Evolutionary conservation across 1,140 invertebrate genomes (phyloP), one percentile per base, ranked within the genome.

Genomic region (Tetragonula clypearis): DNA sequence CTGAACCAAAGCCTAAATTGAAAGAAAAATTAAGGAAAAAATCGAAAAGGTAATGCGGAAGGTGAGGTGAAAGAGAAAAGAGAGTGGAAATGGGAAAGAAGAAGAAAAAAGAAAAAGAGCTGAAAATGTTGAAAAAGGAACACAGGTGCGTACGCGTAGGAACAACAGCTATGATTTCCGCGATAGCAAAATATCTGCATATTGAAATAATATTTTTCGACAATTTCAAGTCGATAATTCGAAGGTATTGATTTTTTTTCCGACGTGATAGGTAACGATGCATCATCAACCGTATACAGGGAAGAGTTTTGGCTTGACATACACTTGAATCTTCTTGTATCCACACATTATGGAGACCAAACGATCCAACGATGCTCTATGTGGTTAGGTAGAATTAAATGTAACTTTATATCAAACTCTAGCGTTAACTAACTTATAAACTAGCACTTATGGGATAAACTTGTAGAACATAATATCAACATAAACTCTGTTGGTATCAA

Each of bases 361-460:
- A 89, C 84, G 83, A 89, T 94, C 93, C 94, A 93, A 90, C 93
- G 94, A 94, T 89, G 94, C 90, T 94, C 94, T 94, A 94, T 90
- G 93, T 92, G 91, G 93, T 84, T 90, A 93, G 92, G 91, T 92
- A 93, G 91, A 92, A 94, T 94, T 92, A 92, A 82, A 93, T 88
- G 90, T 91, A 93, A 92, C 92, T 92, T 89, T 86, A 93, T 93
- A 93, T 91, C 88, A 92, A 92, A 94, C 90, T 93, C 90, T 93
- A 94, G 92, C 88, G 88, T 92, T 92, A 94, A 93, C 93, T 94
- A 94, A 94, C 93, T 94, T 93, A 94, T 92, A 93, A 91, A 93
- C 93, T 94, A 93, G 90, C 86, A 90, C 88, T 90, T 92, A 93
- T 89, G 75, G 87, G 79, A 87, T 85, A 87, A 76, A 76, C 58